A percentile compares a stretch with the other conserved stretches of the same genome.
Conservation (phyloP, 2,888 invertebrate species). For the Drosophila birchii region DNA sequence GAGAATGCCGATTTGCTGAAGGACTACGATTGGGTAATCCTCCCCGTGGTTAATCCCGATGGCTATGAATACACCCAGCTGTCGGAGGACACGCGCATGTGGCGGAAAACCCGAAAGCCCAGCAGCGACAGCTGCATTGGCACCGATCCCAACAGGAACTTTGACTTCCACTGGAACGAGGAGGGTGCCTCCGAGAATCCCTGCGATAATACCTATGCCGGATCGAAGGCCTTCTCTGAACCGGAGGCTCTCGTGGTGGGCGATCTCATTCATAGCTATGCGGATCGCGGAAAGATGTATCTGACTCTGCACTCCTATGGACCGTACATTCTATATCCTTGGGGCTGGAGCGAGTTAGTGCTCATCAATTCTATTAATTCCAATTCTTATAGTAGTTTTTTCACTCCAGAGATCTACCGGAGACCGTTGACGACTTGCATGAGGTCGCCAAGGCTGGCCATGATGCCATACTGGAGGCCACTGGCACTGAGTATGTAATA, state of each 20-base stretch:
- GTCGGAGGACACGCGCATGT: conserved; percentile 81
- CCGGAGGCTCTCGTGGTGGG: conserved; percentile 86
- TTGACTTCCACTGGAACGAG: conserved; percentile 87
- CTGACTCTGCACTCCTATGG: conserved; percentile 76
- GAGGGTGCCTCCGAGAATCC: conserved; percentile 76
- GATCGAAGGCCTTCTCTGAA: conserved; percentile 87
- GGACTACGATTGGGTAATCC: conserved; percentile 88
- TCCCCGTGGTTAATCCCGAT: conserved; percentile 89
- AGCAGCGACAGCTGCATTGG: conserved; percentile 83
- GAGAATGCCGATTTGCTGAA: conserved; percentile 85
- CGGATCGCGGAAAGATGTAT: conserved; percentile 85
- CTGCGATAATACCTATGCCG: conserved; percentile 87
- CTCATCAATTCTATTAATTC: accelerated
- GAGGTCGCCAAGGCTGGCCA: conserved; percentile 79
- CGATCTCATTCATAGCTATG: conserved; percentile 85
- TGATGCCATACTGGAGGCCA: conserved; percentile 80
- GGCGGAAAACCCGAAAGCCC: conserved; percentile 86
- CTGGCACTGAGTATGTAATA: conserved; percentile 79
- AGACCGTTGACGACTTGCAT: conserved; percentile 83
- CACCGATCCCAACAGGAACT: conserved; percentile 88
- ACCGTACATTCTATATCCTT: conserved; percentile 74
- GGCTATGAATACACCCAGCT: conserved; percentile 88
- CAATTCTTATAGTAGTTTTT: neutral
- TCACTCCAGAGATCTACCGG: conserved; percentile 78
- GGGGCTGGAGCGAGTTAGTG: conserved; percentile 76